Evolutionary conservation across 2,113 vertebrate genomes (phyloP), one percentile per base, ranked within the genome.

Genomic region (Camelus bactrianus): DNA sequence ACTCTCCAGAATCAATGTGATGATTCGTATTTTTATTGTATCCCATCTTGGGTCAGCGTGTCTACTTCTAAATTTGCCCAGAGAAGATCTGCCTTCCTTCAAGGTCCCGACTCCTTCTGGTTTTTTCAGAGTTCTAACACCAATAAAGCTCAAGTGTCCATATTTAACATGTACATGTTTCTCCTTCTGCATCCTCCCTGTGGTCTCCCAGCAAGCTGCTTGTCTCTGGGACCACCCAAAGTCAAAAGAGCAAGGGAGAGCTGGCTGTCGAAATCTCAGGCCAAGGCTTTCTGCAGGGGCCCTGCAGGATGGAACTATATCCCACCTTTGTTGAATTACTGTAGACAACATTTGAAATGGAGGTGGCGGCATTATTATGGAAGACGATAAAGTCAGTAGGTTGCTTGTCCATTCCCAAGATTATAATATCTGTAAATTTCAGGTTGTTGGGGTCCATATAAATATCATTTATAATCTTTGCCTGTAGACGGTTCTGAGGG

Each of bases 381-480:
- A 13, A 7, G 24, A 96, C 30, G 0, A 1, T 56, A 77, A 97
- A 95, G n/a, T 35, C 0, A 0, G 0, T 4, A 15, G 93, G 42
- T 0, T 0, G 0, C 8, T 22, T 94, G 94, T 95, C 62, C 89
- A 98, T 17, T 0, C 98, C 98, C 86, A 98, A 97, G 8, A 98
- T 96, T n/a, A 0, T 98, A 69, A 99, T 95, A 0, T 97, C 89
- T 6, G 82, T 96, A 12, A 99, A 98, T 9, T 0, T 77, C 8
- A 98, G 93, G 20, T 97, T 83, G 80, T 98, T 86, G 0, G 96
- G 93, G 26, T 98, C 98, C 0, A 0, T 6, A 12, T 94, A 96
- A 30, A 52, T 52, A 50, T 67, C 35, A 62, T 67, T 46, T 64
- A 13, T 52, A 42, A 94, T 26, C 4, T 81, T 97, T 89, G 97